Evolutionary conservation across 1,140 invertebrate species (phyloP), one percentile per base, ranked within the genome.

Genomic region (Pseudachorutes palmiensis): DNA sequence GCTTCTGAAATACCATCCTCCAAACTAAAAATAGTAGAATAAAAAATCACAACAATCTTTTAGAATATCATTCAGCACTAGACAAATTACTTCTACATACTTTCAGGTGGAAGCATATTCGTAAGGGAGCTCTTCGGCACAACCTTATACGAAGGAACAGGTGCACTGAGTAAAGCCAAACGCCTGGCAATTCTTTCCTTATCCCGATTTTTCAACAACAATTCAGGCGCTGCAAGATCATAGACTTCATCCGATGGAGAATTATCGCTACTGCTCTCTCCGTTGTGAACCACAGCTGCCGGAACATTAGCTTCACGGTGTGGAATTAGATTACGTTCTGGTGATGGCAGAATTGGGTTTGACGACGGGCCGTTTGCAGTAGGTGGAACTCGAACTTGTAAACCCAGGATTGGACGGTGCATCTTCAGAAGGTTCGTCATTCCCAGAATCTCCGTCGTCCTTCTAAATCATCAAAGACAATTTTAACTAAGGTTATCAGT

Each of bases 381-480:
- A 70, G 68, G 55, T 45, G 9, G 36, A 45, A 45, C 9, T 45
- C 36, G 36, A 45, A 45, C 9, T 9, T 45, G 49, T 9, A 36
- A 33, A n/a, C n/a, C n/a, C n/a, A n/a, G n/a, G n/a, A n/a, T n/a
- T 16, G 45, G 79, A 72, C 76, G 79, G 2, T 74, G 75, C 66
- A 77, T 73, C 76, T 77, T 88, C 89, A 55, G 86, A 87, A n/a
- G 92, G 91, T 76, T 96, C 92, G 77, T 96, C 92, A 77, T 93
- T 96, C 2, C 92, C 92, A 0, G 91, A 94, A 77, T 96, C 93
- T 75, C 90, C 90, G 74, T 93, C 91, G 77, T 93, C 91, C 80
- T 93, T 89, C 84, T 92, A 24, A 55, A 26, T 55, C 5, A 14
- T 14, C 9, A 16, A 55, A 5, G 51, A 55, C 9, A 45, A 12